A percentile compares a stretch with the other conserved stretches of the same genome.
Evolutionary conservation across 2,888 invertebrate species (phyloP).

Genomic region (Eucriotettix oculatus): DNA sequence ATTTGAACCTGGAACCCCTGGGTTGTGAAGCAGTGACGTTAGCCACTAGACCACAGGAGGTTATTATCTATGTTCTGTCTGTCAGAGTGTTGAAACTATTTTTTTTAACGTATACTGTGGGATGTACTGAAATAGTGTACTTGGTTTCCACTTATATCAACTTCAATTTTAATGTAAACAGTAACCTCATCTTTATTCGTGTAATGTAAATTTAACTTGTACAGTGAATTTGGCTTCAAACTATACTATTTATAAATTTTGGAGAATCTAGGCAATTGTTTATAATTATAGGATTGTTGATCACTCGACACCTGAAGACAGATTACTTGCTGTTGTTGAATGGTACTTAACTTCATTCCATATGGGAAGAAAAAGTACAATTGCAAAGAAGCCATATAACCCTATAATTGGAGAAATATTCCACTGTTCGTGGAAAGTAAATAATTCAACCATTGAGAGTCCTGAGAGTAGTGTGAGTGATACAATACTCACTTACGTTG

Average conservation of each 20-base stretch:
- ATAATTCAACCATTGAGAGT: slow-evolving; percentile 3
- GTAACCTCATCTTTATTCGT: no score
- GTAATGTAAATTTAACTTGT: background rate
- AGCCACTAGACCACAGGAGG: no score
- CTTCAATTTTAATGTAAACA: no score
- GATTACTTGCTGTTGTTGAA: slow-evolving; percentile 27
- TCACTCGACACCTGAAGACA: slow-evolving; percentile 19
- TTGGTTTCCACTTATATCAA: no score
- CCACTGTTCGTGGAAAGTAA: slow-evolving; percentile 30
- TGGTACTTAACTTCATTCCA: slow-evolving; percentile 34
- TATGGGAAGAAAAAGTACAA: slow-evolving; percentile 21
- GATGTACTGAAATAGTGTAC: no score
- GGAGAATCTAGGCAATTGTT: no score
- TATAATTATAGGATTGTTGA: slow-evolving; percentile 14
- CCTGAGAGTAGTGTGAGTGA: background rate
- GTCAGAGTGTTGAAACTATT: no score
- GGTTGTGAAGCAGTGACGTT: no score
- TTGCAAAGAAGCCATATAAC: slow-evolving; percentile 34
- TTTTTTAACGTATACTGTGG: no score
- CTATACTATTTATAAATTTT: background rate
- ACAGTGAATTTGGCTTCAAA: background rate
- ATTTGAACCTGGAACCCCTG: no score
- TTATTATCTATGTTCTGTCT: no score
- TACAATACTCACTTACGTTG: slow-evolving; percentile 15
- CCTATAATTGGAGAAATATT: slow-evolving; percentile 35